Base-by-base conservation (phyloP, 2,797 vertebrate genomes). In the Tragopan temminckii region DNA sequence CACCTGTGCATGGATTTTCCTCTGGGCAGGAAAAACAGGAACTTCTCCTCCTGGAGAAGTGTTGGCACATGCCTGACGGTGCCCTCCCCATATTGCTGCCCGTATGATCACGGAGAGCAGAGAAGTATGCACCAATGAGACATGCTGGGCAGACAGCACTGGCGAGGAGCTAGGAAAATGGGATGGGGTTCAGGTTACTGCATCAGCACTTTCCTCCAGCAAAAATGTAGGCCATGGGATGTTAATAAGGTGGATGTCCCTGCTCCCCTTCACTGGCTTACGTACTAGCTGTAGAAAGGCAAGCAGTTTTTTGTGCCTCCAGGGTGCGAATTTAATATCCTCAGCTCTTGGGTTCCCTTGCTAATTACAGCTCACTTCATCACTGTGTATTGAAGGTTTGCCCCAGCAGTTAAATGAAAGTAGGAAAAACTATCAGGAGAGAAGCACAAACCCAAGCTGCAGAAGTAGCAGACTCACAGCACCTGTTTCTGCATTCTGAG, bases 1-100 rank as follows among this genome's bases (percentile, higher is more conserved):
- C 86, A 89, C 85, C 89, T 90, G 90, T 8, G 13, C 85, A 43
- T 83, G 85, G 90, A 92, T 95, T 96, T 95, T 95, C 86, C 75
- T 92, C 81, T 75, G 84, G 92, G 45, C 90, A 95, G 90, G 62
- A 78, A 89, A 93, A 89, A 80, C 83, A 76, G 90, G 89, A 96
- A 93, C 50, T 80, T 74, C 53, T 64, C 52, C 58, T 82, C 53
- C 10, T 6, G 79, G 66, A n/a, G 82, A 15, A 77, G 78, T 67
- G 31, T 42, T 77, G 43, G 88, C 43, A 62, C 43, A 7, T 25
- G 7, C 29, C 61, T 89, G 1, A 0, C 68, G 13, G 45, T 83
- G 74, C 82, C 74, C 36, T 81, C 68, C 3, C 5, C 68, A 81
- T 46, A 23, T 3, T 36, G 36, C 72, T 83, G 72, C 61, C 20